Evolutionary conservation across 2,888 invertebrate species (phyloP), one percentile per base, ranked within the genome.

Genomic region (Protophormia terraenovae): DNA sequence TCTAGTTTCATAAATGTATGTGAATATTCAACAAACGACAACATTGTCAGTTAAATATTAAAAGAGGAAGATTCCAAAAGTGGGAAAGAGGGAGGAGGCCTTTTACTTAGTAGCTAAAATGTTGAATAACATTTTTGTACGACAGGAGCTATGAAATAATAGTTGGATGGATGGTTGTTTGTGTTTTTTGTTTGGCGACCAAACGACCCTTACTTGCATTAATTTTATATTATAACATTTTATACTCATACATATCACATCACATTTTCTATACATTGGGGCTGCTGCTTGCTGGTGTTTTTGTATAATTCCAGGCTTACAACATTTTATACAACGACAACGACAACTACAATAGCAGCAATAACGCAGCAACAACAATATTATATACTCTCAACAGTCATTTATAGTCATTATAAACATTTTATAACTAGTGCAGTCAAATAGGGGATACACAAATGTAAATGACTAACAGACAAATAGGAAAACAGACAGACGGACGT

Each of bases 151-250:
- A 73, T 66, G 47, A 50, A 60, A 50, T 67, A 45, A 47, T 78
- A 60, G 69, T 69, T 60, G 50, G 62, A 19, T 77, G 32, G 35
- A 22, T 77, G 45, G 27, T 19, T 55, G 53, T 62, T 29, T 67
- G 66, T 67, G 27, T 16, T 71, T 53, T 27, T 38, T 79, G 62
- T 55, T 71, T 62, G 71, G 67, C 77, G 77, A 83, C 77, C 77
- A 71, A 76, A 53, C 84, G 84, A 84, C 83, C 73, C 83, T 58
- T 75, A 41, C 62, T 45, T 71, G 64, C 75, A 79, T 84, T 79
- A 79, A 84, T 80, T 79, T 71, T 64, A 27, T 50, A 78, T 71
- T 64, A 27, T 50, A 78, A 64, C 64, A 64, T 64, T 81, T n/a
- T 80, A 60, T 29, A 72, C 66, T 66, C 64, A 24, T 55, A 19